Evolutionary conservation across 2,113 vertebrate genomes (phyloP), one percentile per base, ranked within the genome.

Genomic region (Irena cyanogastra): DNA sequence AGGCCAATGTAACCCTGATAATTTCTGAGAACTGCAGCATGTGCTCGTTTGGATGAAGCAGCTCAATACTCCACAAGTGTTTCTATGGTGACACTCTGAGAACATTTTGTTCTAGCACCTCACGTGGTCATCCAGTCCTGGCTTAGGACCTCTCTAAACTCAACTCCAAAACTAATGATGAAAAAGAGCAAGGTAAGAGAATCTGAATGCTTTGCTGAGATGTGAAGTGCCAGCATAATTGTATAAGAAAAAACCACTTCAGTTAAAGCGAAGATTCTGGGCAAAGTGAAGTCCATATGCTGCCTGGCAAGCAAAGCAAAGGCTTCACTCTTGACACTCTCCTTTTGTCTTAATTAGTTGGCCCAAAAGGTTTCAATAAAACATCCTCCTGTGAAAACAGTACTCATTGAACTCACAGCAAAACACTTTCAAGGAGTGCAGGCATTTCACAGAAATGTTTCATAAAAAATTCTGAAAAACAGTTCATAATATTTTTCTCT

Each of bases 61-160:
- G 69, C 59, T 87, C 70, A 64, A 52, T 44, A 78, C 30, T 66
- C 37, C 57, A n/a, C 45, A 42, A 53, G 59, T 37, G 84, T 95
- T 95, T 93, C 93, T 96, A 81, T 83, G 64, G 92, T 44, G 79
- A 95, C 22, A 76, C 21, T 33, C 45, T 3, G 10, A 66, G 79
- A 91, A 90, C 90, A 86, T 83, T 93, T 86, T 92, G 76, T 95
- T 89, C 79, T 33, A 75, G 27, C 52, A 81, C 47, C 68, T 39
- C 76, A 71, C 4, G 1, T 1, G 24, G 71, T 86, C 63, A 89
- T 12, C 61, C 35, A 86, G 76, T 28, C 60, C 83, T 75, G 52
- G 37, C 79, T 93, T 69, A 37, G 66, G 86, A 92, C 84, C 45
- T 86, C 20, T 35, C n/a, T 63, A 66, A 94, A 44, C 33, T 70